Base-by-base conservation (phyloP, 2,113 vertebrate species). In the Rhabdomys dilectus region DNA sequence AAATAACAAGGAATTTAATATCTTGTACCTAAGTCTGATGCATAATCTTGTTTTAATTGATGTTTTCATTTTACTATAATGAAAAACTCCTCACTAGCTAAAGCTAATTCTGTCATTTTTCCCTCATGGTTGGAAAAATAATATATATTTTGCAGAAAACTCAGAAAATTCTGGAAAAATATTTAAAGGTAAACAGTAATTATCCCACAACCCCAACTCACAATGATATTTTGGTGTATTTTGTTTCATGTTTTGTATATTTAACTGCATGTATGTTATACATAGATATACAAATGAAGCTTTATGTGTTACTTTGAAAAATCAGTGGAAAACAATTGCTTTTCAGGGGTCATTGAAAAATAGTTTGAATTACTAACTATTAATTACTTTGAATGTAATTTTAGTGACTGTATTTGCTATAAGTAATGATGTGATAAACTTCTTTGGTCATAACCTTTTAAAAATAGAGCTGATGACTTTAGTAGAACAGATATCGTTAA, bases 221-320 rank as follows among this genome's bases (percentile, higher is more conserved):
- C 48, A n/a, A 84, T 89, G 68, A 84, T 29, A 92, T 95, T 90
- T 93, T 94, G 70, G 21, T 87, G 15, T 80, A 87, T 95, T 89
- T 93, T 94, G 39, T 82, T 91, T 11, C 7, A 89, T 9, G 62
- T 4, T 94, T 94, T 76, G 70, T 70, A 68, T 80, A 48, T 68
- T 6, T 90, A 88, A 51, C 88, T 90, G 60, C 36, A 21, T 48
- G 22, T 22, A 78, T 90, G 17, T 2, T 92, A 70, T 56, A 13
- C 60, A 56, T 34, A 91, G 13, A 91, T 53, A 87, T n/a, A 39
- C 64, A 94, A 76, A 85, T 80, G 56, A 3, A 91, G 13, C 58
- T 97, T 86, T 76, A 3, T 68, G 19, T 91, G 15, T 72, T 60
- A 48, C 36, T 81, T 94, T 81, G 48, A 88, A 96, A 96, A 95